Conservation (phyloP, 1,140 invertebrate genomes). For the Teleopsis dalmanni region DNA sequence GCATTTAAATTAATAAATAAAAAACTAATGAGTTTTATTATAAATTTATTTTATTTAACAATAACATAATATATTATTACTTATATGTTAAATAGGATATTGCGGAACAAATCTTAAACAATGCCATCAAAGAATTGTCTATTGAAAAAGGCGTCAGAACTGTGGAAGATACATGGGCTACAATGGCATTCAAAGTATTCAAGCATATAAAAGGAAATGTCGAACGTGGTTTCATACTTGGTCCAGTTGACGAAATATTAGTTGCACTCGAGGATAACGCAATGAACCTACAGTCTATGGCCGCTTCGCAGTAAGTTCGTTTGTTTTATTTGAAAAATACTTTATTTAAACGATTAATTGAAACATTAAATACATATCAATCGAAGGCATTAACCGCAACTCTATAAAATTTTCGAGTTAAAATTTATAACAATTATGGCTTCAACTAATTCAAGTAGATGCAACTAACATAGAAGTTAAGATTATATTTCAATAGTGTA, state of each 20-base stretch:
- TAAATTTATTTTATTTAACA: background rate
- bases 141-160: constrained; percentile 81
- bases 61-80: background rate
- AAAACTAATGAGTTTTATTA: too few relatives aligned
- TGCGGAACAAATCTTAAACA: constrained; percentile 74
- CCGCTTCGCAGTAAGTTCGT: constrained; percentile 61
- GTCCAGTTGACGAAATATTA: constrained; percentile 72
- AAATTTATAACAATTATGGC: too few relatives aligned
- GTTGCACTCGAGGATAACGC: constrained; percentile 78
- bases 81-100: constrained; percentile 49
- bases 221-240: constrained; percentile 60
- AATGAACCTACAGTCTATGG: constrained; percentile 85
- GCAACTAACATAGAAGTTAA: too few relatives aligned
- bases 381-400: too few relatives aligned
- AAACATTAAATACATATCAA: too few relatives aligned
- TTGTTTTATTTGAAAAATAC: too few relatives aligned
- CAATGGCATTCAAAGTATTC: constrained; percentile 62
- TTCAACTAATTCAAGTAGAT: too few relatives aligned
- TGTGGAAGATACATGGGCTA: constrained; percentile 66
- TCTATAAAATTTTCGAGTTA: too few relatives aligned
- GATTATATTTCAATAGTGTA: too few relatives aligned
- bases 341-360: too few relatives aligned
- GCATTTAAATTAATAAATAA: too few relatives aligned
- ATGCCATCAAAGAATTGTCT: constrained; percentile 77
- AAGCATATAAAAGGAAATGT: constrained; percentile 56